phyloP scores from a whole-genome alignment of 2,113 vertebrate genomes.

The Chitala chitala region DNA sequence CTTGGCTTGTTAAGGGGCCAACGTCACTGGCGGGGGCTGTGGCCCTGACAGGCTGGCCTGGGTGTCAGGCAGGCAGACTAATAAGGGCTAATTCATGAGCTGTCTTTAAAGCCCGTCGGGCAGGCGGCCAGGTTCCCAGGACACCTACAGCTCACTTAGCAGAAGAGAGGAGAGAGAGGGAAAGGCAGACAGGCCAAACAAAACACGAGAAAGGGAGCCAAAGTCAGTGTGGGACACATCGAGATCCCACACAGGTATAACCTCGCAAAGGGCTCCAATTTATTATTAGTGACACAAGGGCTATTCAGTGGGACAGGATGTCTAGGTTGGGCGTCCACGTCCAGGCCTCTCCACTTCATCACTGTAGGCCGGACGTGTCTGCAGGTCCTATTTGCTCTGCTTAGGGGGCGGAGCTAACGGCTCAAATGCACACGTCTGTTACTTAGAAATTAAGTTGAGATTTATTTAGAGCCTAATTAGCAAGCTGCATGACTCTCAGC shows the following conservation, averaged over 20 bases:
- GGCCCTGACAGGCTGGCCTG: slow-evolving; percentile 33
- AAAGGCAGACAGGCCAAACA: slow-evolving; percentile 36
- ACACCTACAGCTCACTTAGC: slow-evolving; percentile 53
- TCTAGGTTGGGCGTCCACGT: slow-evolving; percentile 51
- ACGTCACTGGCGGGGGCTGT: slow-evolving; percentile 31
- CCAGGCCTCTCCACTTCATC: slow-evolving; percentile 21
- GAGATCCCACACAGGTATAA: slow-evolving; percentile 62
- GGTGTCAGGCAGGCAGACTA: slow-evolving; percentile 44
- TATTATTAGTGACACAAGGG: slow-evolving; percentile 57
- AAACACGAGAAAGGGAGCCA: slow-evolving; percentile 39
- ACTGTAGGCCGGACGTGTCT: slow-evolving; percentile 26
- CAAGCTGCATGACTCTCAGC: too few relatives aligned
- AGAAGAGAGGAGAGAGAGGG: slow-evolving; percentile 38
- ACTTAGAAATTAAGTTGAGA: slow-evolving; percentile 27
- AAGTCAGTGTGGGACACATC: slow-evolving; percentile 53
- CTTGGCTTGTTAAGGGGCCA: slow-evolving; percentile 40
- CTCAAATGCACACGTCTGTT: slow-evolving; percentile 29
- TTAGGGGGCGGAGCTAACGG: slow-evolving; percentile 9
- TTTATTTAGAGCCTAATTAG: slow-evolving; percentile 34
- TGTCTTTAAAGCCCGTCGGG: slow-evolving; percentile 38
- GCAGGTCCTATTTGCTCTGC: slow-evolving; percentile 33
- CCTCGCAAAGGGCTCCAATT: slow-evolving; percentile 46
- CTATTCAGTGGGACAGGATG: slow-evolving; percentile 59
- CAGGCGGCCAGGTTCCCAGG: slow-evolving; percentile 60
- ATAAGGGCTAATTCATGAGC: slow-evolving; percentile 48